Conservation (phyloP, 1,140 invertebrate species). For the Gerris buenoi region DNA sequence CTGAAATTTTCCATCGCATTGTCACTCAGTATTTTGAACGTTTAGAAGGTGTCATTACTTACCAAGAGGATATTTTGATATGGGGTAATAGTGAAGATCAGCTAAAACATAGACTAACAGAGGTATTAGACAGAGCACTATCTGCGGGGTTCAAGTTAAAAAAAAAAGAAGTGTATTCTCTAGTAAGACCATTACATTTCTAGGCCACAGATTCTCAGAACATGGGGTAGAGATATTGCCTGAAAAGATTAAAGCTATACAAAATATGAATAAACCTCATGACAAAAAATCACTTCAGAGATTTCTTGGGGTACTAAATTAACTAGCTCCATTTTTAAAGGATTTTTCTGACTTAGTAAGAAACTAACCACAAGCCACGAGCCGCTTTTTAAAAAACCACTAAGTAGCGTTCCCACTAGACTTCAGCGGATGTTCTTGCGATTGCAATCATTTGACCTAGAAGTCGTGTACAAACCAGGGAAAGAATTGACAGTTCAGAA, state of each 20-base stretch:
- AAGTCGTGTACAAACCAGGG: no score
- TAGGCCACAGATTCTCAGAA: not conserved
- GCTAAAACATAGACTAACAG: not conserved
- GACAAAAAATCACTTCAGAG: not conserved
- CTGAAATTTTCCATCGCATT: not conserved
- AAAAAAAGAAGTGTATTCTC: not conserved
- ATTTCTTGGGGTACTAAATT: not conserved
- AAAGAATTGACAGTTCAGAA: no score
- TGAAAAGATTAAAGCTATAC: not conserved
- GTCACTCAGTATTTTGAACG: not conserved
- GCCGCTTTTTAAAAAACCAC: no score
- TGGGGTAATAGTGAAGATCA: not conserved
- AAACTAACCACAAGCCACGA: no score
- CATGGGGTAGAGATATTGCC: not conserved
- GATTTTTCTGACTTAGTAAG: not conserved
- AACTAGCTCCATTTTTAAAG: not conserved
- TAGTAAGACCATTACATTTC: not conserved
- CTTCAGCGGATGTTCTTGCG: no score
- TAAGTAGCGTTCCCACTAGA: no score
- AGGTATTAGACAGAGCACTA: not conserved
- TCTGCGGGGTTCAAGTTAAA: not conserved
- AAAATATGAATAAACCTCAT: not conserved
- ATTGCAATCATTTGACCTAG: no score
- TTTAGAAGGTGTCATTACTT: not conserved
- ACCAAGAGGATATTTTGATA: not conserved